A percentile compares a stretch with the other conserved stretches of the same genome.
Evolutionary conservation across 2,888 invertebrate species (phyloP).

Genomic region (Eilema caniola): DNA sequence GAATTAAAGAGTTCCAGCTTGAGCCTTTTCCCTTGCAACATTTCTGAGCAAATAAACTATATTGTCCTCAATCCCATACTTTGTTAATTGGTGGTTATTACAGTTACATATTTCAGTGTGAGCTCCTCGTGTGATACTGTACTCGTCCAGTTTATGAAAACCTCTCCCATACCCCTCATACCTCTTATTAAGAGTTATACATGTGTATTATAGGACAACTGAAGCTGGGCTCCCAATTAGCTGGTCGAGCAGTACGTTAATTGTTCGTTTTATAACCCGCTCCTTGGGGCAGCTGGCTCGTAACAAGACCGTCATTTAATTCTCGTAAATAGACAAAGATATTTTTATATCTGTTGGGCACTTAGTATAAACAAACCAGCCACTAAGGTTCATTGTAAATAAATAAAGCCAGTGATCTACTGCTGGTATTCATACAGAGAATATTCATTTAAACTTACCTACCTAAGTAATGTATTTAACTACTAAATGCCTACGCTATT

Average conservation of each 20-base stretch:
- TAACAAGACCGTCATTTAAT: slow-evolving; percentile 83
- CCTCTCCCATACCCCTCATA: slow-evolving; percentile 51
- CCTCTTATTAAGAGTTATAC: slow-evolving; percentile 42
- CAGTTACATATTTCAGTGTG: slow-evolving; percentile 79
- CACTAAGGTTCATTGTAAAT: slow-evolving; percentile 80
- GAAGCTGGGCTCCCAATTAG: slow-evolving; percentile 62
- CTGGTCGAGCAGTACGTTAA: slow-evolving; percentile 73
- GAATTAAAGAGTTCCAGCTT: slow-evolving; percentile 40
- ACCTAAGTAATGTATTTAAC: slow-evolving; percentile 9
- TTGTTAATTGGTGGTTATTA: slow-evolving; percentile 84
- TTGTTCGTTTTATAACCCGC: slow-evolving; percentile 84
- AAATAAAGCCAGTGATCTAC: slow-evolving; percentile 35
- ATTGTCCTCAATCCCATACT: slow-evolving; percentile 76
- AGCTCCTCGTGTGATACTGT: slow-evolving; percentile 64
- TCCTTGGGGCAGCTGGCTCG: slow-evolving; percentile 83
- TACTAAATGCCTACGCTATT: background rate
- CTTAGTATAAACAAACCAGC: slow-evolving; percentile 77
- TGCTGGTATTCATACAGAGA: slow-evolving; percentile 13
- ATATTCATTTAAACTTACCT: slow-evolving; percentile 15
- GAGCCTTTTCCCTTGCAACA: slow-evolving; percentile 51
- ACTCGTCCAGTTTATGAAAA: slow-evolving; percentile 62
- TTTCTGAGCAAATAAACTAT: slow-evolving; percentile 67
- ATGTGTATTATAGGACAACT: slow-evolving; percentile 47
- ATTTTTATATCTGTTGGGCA: slow-evolving; percentile 83
- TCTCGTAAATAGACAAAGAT: slow-evolving; percentile 85